A percentile compares a stretch with the other conserved stretches of the same genome.
Conservation (phyloP, 2,797 vertebrate species). For the Gambelia wislizenii region DNA sequence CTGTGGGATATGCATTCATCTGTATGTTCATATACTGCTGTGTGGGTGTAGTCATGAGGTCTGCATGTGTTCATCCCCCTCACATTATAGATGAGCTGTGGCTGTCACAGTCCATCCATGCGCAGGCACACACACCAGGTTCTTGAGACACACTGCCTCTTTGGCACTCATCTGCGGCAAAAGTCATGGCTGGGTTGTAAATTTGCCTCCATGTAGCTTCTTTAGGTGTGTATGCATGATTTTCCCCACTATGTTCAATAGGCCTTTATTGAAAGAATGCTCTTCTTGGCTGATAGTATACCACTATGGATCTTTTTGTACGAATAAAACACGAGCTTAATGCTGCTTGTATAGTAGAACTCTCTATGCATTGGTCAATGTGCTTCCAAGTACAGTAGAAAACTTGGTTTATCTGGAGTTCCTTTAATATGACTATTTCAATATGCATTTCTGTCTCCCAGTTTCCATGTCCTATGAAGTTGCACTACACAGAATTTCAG, state of each 20-base stretch:
- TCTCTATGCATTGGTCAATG: not conserved
- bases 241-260: not conserved
- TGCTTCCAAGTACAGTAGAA: not conserved
- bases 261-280: not conserved
- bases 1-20: not conserved
- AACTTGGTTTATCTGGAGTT: not conserved
- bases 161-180: constrained; percentile 7
- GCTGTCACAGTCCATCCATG: not conserved
- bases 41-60: constrained; percentile 28
- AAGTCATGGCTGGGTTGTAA: constrained; percentile 17
- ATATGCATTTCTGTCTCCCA: not conserved
- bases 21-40: constrained; percentile 3
- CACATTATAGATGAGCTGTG: not conserved
- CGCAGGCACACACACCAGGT: not conserved
- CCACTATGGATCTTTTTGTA: not conserved
- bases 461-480: not conserved
- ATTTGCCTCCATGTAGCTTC: constrained; percentile 19
- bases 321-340: not conserved
- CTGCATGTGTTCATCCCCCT: not conserved
- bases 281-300: not conserved
- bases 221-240: no score
- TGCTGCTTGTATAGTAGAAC: not conserved
- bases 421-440: not conserved
- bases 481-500: not conserved
- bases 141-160: constrained; percentile 5